These are phyloP conservation scores for Zophobas atratus DNA, from an alignment of 1,140 invertebrate genomes.

Conservation along the genomic window DNA sequence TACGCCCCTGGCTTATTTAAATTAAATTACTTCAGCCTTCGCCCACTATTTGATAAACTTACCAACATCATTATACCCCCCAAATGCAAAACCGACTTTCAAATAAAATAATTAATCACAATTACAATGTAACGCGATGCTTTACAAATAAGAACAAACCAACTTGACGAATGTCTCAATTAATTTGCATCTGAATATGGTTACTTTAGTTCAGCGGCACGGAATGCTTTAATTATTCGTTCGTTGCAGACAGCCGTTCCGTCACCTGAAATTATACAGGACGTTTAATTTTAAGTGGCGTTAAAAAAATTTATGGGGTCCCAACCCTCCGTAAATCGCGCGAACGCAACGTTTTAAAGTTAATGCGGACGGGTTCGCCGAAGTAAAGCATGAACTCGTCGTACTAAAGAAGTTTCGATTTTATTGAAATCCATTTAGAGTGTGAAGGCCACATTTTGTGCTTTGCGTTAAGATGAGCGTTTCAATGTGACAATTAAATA, in stretches of 20 bases:
- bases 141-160: constrained; percentile 22
- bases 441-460: constrained; percentile 36
- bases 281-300: constrained; percentile 26
- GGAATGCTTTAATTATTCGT: constrained; percentile 12
- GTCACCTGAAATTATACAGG: constrained; percentile 14
- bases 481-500: constrained; percentile 57
- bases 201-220: constrained; percentile 12
- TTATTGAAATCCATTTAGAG: constrained; percentile 31
- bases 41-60: background rate
- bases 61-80: background rate
- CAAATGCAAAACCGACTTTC: background rate
- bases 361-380: background rate
- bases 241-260: background rate
- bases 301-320: constrained; percentile 16
- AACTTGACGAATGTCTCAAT: constrained; percentile 34
- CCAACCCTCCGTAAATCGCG: background rate
- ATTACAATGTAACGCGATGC: background rate
- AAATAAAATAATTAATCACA: constrained; percentile 30
- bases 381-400: background rate
- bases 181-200: constrained; percentile 33
- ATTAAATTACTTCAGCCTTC: background rate
- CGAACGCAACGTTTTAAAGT: background rate
- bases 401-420: constrained; percentile 20
- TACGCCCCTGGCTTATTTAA: no score
- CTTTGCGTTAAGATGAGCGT: constrained; percentile 41